Evolutionary conservation across 2,797 vertebrate genomes (phyloP).

Genomic region (Dendrocincla fuliginosa): DNA sequence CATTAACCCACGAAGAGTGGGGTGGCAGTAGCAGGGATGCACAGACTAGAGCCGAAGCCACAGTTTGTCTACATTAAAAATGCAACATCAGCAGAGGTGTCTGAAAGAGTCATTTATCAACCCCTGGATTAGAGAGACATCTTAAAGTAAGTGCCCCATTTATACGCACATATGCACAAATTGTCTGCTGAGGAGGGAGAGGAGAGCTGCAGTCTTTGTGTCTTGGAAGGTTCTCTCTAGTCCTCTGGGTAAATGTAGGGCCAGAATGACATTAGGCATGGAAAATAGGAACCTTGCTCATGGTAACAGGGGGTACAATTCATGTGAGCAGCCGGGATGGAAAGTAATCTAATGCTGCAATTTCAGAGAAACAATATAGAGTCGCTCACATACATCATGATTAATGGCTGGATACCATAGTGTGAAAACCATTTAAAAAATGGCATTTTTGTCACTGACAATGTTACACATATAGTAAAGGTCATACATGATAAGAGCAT

Average conservation of each 20-base stretch:
- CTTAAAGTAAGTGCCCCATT: slow-evolving; percentile 41
- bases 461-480: slow-evolving; percentile 65
- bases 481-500: slow-evolving; percentile 69
- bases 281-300: slow-evolving; percentile 45
- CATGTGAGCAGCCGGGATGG: not conserved
- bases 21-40: not conserved
- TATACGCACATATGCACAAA: slow-evolving; percentile 41
- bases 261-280: not conserved
- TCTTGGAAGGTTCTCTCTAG: slow-evolving; percentile 8
- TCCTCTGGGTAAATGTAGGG: slow-evolving; percentile 11
- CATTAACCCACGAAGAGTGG: not conserved
- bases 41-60: not conserved
- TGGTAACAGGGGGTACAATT: slow-evolving; percentile 21
- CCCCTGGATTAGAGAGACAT: slow-evolving; percentile 40
- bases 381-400: slow-evolving; percentile 57
- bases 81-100: slow-evolving; percentile 48
- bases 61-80: slow-evolving; percentile 61
- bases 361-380: slow-evolving; percentile 55
- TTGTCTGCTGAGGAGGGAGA: not conserved
- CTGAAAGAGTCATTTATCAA: slow-evolving; percentile 49
- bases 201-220: not conserved
- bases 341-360: slow-evolving; percentile 43
- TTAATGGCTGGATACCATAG: slow-evolving; percentile 68
- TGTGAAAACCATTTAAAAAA: slow-evolving; percentile 74
- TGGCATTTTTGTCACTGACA: slow-evolving; percentile 70